Evolutionary conservation across 2,797 vertebrate species (phyloP), one percentile per base, ranked within the genome.

Genomic region (Falco cherrug): DNA sequence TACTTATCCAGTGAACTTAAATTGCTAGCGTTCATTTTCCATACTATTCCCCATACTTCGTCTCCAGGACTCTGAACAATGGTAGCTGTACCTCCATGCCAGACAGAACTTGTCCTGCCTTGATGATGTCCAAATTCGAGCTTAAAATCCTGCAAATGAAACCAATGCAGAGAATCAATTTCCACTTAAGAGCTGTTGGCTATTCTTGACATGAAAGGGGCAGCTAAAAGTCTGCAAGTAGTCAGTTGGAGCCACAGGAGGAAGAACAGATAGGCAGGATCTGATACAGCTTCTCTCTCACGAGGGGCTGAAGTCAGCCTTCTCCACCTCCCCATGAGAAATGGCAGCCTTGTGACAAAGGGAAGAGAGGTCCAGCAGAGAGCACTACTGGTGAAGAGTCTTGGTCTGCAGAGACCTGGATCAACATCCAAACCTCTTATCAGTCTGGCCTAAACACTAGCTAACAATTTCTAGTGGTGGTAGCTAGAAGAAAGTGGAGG

Each of bases 21-120:
- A 97, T 99, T 98, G 59, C 97, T 97, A 95, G 97, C 35, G 95
- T 97, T 98, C 98, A 99, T 98, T 97, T 96, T 99, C 99, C 99
- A 99, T 48, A 99, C 98, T 70, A 99, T 97, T 59, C 99, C 99
- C 99, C 99, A 99, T 18, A 99, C 99, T 97, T 99, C 98, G 0
- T 99, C 99, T 67, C 98, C 98, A 4, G 98, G 98, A 89, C 98
- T 99, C 91, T 97, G 97, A 94, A 98, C 98, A 88, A 99, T 98
- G 77, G 99, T 99, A 68, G 99, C 99, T 94, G 98, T 98, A 64
- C 99, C 99, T 95, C 99, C 99, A 43, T 98, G 98, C 99, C 99
- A 99, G n/a, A 98, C 96, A 59, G 98, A 97, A 97, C 98, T 99
- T 81, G 96, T 97, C 80, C 97, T 97, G 68, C 98, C 99, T 97